Conservation (phyloP, 92 coral and sea anemone species). For the Parazoanthus atlanticus region DNA sequence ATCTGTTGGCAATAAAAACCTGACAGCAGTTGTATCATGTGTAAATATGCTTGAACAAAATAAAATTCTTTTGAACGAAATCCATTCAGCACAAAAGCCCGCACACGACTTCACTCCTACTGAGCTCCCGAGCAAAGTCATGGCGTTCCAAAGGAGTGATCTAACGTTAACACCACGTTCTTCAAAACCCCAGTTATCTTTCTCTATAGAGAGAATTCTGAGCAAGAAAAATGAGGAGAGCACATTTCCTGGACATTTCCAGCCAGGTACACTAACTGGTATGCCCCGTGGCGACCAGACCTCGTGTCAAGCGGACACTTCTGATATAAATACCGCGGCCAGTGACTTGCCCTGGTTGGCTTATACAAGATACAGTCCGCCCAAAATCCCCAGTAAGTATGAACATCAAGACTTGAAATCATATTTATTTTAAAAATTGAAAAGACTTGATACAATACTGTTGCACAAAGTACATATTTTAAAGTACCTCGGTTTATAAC, state of each 20-base stretch:
- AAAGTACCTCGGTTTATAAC: neutral
- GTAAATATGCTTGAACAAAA: slow-evolving; percentile 71
- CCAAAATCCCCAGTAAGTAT: slow-evolving; percentile 96
- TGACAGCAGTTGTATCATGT: slow-evolving; percentile 71
- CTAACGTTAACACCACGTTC: neutral
- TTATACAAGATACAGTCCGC: slow-evolving; percentile 93
- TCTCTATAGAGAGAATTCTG: slow-evolving; percentile 62
- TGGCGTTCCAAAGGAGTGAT: slow-evolving; percentile 4
- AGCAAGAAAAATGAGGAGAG: slow-evolving; percentile 37
- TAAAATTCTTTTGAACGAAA: slow-evolving; percentile 65
- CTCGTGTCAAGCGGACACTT: slow-evolving; percentile 7
- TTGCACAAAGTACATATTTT: neutral
- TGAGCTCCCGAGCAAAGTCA: slow-evolving; percentile 23
- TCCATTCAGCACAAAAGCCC: slow-evolving; percentile 58
- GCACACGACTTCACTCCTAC: slow-evolving; percentile 25
- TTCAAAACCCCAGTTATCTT: slow-evolving; percentile 35
- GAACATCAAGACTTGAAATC: neutral
- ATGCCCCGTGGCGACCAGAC: neutral
- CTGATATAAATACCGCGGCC: neutral
- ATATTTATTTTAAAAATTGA: slow-evolving; percentile 11
- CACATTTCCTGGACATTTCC: slow-evolving; percentile 14
- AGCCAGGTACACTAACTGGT: neutral
- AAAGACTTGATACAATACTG: neutral
- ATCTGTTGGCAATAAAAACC: slow-evolving; percentile 71
- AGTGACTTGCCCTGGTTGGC: slow-evolving; percentile 81